phyloP scores from a whole-genome alignment of 1,140 invertebrate genomes.

The Acromyrmex charruanus region DNA sequence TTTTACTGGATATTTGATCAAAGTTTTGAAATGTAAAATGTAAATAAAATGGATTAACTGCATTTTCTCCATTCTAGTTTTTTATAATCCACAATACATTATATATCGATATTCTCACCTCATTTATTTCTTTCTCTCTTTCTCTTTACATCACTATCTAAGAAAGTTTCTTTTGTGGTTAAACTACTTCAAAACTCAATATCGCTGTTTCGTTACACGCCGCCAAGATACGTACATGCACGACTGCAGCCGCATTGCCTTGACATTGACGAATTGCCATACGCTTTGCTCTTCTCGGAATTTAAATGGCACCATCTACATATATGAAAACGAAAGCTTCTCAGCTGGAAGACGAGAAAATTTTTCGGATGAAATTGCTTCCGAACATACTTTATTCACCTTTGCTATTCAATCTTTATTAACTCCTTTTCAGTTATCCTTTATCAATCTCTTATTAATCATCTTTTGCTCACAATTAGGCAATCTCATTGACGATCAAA shows the following conservation, averaged over 20 bases:
- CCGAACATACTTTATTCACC: conserved; percentile 12
- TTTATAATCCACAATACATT: neutral
- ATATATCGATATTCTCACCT: neutral
- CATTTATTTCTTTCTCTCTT: neutral
- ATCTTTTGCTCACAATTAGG: neutral
- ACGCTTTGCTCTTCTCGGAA: conserved; percentile 32
- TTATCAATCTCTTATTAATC: conserved; percentile 12
- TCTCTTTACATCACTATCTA: conserved; percentile 28
- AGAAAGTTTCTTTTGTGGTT: conserved; percentile 50
- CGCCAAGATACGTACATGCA: conserved; percentile 31
- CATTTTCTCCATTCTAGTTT: neutral
- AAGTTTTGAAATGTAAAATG: conserved; percentile 1
- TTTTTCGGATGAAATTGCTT: conserved; percentile 48
- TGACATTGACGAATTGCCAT: conserved; percentile 61
- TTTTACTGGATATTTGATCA: neutral
- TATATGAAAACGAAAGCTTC: conserved; percentile 36
- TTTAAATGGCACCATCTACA: conserved; percentile 53
- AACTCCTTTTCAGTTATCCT: neutral
- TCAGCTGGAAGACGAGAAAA: conserved; percentile 14
- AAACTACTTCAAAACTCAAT: conserved; percentile 57
- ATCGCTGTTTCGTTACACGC: conserved; percentile 55
- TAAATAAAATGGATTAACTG: neutral
- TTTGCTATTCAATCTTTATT: conserved; percentile 27
- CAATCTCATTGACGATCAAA: neutral
- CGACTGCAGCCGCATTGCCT: conserved; percentile 44